These are phyloP conservation scores for Sapajus apella DNA, from an alignment of 2,113 vertebrate species.

Conservation along the genomic window DNA sequence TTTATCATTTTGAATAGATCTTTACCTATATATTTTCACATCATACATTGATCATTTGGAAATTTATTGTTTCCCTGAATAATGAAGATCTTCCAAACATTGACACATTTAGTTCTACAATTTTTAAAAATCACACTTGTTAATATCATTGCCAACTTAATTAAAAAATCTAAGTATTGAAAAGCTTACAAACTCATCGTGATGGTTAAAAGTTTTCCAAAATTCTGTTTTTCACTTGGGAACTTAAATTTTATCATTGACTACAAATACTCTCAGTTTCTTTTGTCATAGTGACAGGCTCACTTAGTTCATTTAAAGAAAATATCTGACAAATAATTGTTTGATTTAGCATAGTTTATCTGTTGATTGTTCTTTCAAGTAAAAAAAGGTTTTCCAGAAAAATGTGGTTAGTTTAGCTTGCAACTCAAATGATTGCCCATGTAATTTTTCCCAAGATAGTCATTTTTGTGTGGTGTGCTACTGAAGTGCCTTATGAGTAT, in stretches of 20 bases:
- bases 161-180: background rate
- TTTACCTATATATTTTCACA: background rate
- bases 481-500: background rate
- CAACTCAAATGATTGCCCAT: background rate
- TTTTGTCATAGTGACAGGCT: background rate
- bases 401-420: background rate
- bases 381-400: background rate
- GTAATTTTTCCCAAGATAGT: background rate
- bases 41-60: background rate
- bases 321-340: background rate
- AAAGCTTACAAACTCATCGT: background rate
- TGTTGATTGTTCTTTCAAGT: background rate
- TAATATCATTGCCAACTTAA: background rate
- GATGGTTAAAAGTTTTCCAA: slow-evolving; percentile 14
- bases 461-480: background rate
- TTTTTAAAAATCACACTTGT: background rate
- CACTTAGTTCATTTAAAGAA: background rate
- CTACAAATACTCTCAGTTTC: background rate
- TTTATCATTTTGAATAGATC: background rate
- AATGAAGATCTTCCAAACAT: background rate
- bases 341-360: slow-evolving; percentile 6
- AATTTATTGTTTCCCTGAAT: background rate
- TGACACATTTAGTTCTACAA: background rate
- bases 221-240: background rate
- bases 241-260: background rate